Conservation (phyloP, 2,797 vertebrate genomes). For the Gymnoscopelus microlampas region DNA sequence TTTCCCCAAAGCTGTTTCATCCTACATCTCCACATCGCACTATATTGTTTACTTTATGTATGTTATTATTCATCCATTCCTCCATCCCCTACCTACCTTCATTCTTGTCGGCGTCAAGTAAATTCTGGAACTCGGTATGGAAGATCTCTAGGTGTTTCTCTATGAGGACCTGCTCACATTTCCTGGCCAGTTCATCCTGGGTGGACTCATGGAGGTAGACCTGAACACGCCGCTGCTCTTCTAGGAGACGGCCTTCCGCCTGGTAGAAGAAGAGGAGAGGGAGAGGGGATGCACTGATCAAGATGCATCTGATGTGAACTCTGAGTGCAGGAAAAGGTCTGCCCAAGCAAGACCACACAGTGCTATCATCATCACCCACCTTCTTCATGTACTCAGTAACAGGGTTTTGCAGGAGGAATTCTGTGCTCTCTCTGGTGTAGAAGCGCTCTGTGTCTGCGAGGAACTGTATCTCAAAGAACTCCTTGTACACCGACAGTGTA, state of each 20-base stretch:
- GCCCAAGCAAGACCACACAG: no score
- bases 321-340: no score
- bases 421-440: slow-evolving; percentile 98
- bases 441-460: slow-evolving; percentile 98
- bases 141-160: slow-evolving; percentile 99
- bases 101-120: slow-evolving; percentile 90
- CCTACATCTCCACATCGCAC: no score
- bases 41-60: no score
- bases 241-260: slow-evolving; percentile 96
- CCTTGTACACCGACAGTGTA: slow-evolving; percentile 98
- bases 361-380: slow-evolving; percentile 68
- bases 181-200: slow-evolving; percentile 95
- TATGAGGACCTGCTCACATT: slow-evolving; percentile 98
- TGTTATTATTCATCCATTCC: no score
- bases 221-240: slow-evolving; percentile 96
- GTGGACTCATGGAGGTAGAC: slow-evolving; percentile 99
- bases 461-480: slow-evolving; percentile 98
- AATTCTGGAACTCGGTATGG: slow-evolving; percentile 98
- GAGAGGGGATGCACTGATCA: no score
- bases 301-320: no score
- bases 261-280: slow-evolving; percentile 47
- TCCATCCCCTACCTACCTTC: slow-evolving; percentile 60
- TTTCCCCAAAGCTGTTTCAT: no score
- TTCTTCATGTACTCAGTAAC: slow-evolving; percentile 99
- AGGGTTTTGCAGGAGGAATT: slow-evolving; percentile 98